Evolutionary conservation across 2,113 vertebrate genomes (phyloP).

Genomic region (Callocephalon fimbriatum): DNA sequence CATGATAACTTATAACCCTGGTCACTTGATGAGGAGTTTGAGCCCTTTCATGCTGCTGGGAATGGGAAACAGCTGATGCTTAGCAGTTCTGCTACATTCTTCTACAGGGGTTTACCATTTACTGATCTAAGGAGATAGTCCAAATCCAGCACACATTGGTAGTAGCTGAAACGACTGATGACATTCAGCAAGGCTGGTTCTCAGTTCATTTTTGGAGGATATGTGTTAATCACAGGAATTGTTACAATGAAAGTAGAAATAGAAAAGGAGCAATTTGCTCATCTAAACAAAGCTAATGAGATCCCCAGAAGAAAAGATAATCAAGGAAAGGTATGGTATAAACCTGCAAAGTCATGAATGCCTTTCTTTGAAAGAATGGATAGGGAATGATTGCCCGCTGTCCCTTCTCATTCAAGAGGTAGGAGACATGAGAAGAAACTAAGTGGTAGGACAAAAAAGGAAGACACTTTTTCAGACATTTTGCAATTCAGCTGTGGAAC

Average conservation of each 20-base stretch:
- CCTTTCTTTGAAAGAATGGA: background rate
- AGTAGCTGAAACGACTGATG: background rate
- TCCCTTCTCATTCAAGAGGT: background rate
- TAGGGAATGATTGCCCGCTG: background rate
- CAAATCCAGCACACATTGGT: background rate
- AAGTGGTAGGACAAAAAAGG: background rate
- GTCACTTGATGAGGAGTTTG: background rate
- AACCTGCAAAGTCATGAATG: background rate
- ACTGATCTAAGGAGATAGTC: background rate
- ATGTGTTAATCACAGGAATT: background rate
- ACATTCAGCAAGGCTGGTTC: background rate
- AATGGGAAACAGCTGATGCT: background rate
- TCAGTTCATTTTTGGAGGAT: background rate
- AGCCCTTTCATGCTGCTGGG: background rate
- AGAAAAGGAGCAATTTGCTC: background rate
- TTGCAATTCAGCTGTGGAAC: background rate
- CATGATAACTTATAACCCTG: background rate
- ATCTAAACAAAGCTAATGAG: background rate
- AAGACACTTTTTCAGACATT: background rate
- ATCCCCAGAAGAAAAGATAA: background rate
- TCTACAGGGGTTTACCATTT: background rate
- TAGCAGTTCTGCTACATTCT: background rate
- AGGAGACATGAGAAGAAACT: background rate
- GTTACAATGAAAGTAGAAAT: background rate
- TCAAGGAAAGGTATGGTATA: background rate